These are phyloP conservation scores for Scaptodrosophila latifasciaeformis DNA, from an alignment of 2,888 invertebrate genomes.

Conservation along the genomic window DNA sequence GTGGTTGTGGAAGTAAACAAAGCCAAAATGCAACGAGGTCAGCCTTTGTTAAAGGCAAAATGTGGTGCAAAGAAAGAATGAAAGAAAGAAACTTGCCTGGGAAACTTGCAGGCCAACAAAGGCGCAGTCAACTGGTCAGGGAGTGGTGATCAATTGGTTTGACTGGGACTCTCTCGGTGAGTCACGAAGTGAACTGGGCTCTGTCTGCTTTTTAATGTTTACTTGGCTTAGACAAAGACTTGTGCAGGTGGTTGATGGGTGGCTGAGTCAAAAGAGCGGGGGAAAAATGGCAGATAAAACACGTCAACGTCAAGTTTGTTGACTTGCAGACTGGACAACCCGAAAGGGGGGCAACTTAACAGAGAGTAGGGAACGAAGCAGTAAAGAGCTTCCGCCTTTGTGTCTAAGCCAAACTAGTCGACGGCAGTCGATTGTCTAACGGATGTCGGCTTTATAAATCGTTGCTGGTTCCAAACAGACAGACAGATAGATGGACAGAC, in stretches of 20 bases:
- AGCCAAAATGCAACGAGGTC: no score
- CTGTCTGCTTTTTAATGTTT: neutral
- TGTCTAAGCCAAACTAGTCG: no score
- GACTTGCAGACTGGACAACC: slow-evolving; percentile 40
- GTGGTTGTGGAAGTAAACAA: no score
- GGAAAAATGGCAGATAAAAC: neutral
- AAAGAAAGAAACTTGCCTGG: no score
- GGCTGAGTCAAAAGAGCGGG: neutral
- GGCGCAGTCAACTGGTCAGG: no score
- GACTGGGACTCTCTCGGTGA: neutral
- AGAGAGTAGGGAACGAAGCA: no score
- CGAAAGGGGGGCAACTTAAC: slow-evolving; percentile 21
- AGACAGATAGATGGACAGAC: slow-evolving; percentile 7
- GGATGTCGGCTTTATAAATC: slow-evolving; percentile 68
- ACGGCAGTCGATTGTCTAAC: slow-evolving; percentile 45
- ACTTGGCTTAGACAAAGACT: neutral
- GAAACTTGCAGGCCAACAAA: no score
- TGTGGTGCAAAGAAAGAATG: no score
- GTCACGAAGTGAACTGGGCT: neutral
- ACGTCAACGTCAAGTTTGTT: slow-evolving; percentile 58
- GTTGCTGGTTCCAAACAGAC: slow-evolving; percentile 36
- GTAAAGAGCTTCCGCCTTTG: no score
- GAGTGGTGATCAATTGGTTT: no score
- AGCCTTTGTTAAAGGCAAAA: no score
- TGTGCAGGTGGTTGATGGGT: neutral